Evolutionary conservation across 1,140 invertebrate species (phyloP).

Genomic region (Dendrolimus punctatus): DNA sequence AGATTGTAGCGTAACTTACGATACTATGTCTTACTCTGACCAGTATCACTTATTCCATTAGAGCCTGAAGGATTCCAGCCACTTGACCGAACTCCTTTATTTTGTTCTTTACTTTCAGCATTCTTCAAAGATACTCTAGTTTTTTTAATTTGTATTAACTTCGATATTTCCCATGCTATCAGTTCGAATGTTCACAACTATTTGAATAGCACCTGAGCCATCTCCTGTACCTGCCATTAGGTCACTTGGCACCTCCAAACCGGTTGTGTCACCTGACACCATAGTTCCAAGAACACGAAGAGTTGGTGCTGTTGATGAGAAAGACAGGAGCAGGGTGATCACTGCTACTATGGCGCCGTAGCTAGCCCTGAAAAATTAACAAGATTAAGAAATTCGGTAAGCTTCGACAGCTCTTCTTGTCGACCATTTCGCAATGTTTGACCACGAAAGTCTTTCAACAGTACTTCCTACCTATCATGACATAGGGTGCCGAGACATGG

Average conservation of each 20-base stretch:
- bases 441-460: no score
- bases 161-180: constrained; percentile 59
- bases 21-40: no score
- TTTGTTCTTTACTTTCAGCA: not conserved
- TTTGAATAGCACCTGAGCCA: constrained; percentile 41
- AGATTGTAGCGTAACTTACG: no score
- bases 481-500: no score
- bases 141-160: constrained; percentile 37
- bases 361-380: constrained; percentile 31
- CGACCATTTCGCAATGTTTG: no score
- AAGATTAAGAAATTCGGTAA: no score
- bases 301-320: constrained; percentile 29
- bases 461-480: no score
- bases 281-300: constrained; percentile 18
- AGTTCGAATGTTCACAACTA: constrained; percentile 55
- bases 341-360: constrained; percentile 25
- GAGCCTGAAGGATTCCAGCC: no score
- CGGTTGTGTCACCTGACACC: constrained; percentile 45
- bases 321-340: constrained; percentile 23
- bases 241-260: constrained; percentile 48
- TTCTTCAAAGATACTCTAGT: not conserved
- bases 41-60: no score
- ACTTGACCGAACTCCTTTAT: no score
- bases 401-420: no score
- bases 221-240: constrained; percentile 35